Evolutionary conservation across 2,797 vertebrate species (phyloP).

Genomic region (Coccyzus lansbergi): DNA sequence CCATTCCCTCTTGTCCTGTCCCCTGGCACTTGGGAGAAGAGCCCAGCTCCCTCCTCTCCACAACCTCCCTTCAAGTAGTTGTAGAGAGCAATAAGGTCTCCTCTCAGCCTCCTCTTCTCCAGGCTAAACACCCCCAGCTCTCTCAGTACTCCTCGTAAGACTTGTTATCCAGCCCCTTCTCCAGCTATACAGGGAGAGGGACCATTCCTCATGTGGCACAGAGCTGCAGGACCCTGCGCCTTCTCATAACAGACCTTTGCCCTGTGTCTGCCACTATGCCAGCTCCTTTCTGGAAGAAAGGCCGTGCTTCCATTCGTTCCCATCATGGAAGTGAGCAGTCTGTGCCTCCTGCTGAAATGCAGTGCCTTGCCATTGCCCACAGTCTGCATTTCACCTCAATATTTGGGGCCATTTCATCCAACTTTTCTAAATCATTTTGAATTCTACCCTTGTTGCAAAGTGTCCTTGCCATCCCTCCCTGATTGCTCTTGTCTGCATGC

Average conservation of each 20-base stretch:
- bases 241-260: background rate
- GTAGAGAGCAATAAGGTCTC: too few species aligned
- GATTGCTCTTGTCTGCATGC: conserved; percentile 31
- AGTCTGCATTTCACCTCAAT: background rate
- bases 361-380: background rate
- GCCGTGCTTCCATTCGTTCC: background rate
- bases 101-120: too few species aligned
- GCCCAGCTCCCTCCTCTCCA: too few species aligned
- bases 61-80: too few species aligned
- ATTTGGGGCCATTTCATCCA: background rate
- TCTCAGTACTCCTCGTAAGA: too few species aligned
- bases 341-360: background rate
- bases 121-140: too few species aligned
- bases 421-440: background rate
- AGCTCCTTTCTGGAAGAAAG: background rate
- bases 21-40: too few species aligned
- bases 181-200: background rate
- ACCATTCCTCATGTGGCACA: background rate
- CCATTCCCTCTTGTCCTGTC: too few species aligned
- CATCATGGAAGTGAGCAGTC: background rate
- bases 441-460: conserved; percentile 34
- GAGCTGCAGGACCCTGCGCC: background rate
- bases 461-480: conserved; percentile 34
- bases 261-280: background rate
- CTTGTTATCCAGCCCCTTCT: too few species aligned